Base-by-base conservation (phyloP, 1,140 invertebrate species). In the Gerris buenoi region DNA sequence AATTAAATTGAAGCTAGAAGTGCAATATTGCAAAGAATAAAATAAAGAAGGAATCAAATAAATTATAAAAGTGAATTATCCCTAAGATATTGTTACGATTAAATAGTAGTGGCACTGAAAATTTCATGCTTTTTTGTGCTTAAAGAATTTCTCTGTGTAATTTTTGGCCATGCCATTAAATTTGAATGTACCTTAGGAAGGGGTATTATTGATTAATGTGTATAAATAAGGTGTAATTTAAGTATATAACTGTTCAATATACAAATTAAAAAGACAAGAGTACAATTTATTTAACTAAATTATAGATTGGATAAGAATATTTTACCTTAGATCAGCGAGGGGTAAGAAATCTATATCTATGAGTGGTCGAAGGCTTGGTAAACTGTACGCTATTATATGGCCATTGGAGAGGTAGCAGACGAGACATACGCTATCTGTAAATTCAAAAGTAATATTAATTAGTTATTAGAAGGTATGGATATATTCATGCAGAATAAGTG, bases 311-410 rank as follows among this genome's bases (percentile, higher is more conserved):
- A 46, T 68, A 60, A 67, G 69, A 65, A 58, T 80, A 75, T 80
- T 3, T 81, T 83, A 96, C 93, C 93, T 94, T 79, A 97, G 84
- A 78, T 97, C 93, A 68, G 89, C 86, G 68, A 95, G 83, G 69
- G 94, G 93, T 73, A 96, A 82, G 82, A 97, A 96, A 79, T 97
- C 92, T 64, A 93, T 86, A 79, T 96, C 91, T 72, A 95, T 85
- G 62, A 98, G 82, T 68, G 87, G 88, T 79, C 90, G 87, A 72
- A 98, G 82, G 77, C 91, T 95, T 63, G 95, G 95, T 76, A 98
- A 81, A 82, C 91, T 95, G 81, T 94, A 95, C 61, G 91, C 88
- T 72, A 87, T 85, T 74, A 98, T 80, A 78, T 93, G 93, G 68
- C 95, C 94, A 78, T 88, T 96, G 64, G 93, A 95, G 73, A 95